phyloP scores from a whole-genome alignment of 2,797 vertebrate species.

The Astyanax mexicanus region DNA sequence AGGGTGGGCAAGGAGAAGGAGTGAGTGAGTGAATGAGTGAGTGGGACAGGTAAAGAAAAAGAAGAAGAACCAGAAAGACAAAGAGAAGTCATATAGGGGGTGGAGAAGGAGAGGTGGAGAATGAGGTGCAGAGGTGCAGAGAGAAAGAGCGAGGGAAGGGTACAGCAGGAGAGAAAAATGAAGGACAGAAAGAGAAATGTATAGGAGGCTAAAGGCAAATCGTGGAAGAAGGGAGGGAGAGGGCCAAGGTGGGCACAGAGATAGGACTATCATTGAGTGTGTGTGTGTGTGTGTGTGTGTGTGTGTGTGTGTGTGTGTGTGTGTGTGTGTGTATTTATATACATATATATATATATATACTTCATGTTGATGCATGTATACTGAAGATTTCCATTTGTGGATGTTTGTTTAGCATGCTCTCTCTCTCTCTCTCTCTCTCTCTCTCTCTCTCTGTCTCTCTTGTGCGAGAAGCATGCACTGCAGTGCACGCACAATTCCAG shows the following conservation, averaged over 20 bases:
- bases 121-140: not conserved
- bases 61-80: too few relatives aligned
- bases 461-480: not conserved
- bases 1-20: too few relatives aligned
- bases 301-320: not conserved
- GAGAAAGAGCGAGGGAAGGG: not conserved
- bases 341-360: not conserved
- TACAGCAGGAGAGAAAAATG: not conserved
- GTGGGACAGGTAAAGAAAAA: too few relatives aligned
- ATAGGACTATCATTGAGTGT: not conserved
- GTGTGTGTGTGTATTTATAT: not conserved
- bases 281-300: not conserved
- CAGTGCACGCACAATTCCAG: constrained; percentile 1
- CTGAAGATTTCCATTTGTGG: constrained; percentile 10
- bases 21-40: too few relatives aligned
- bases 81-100: too few relatives aligned
- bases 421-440: too few relatives aligned
- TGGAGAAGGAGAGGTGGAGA: not conserved
- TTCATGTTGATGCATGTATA: too few relatives aligned
- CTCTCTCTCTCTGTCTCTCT: constrained; percentile 34
- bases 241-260: too few relatives aligned
- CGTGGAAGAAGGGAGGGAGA: constrained; percentile 9
- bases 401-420: constrained; percentile 49
- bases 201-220: constrained; percentile 32
- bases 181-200: constrained; percentile 22